phyloP scores from a whole-genome alignment of 2,113 vertebrate species.

The Clarias magur region DNA sequence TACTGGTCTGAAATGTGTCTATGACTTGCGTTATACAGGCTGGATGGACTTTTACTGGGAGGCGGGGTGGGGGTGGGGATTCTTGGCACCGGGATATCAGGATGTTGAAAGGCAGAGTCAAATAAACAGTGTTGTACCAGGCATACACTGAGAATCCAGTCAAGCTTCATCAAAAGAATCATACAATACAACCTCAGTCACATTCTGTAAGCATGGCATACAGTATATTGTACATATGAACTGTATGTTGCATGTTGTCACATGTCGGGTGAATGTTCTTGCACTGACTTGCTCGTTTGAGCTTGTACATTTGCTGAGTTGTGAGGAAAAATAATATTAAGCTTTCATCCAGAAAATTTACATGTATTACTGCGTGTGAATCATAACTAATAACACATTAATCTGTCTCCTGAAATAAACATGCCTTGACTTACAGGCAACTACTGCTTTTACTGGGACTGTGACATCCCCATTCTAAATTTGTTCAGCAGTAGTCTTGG shows the following conservation, averaged over 20 bases:
- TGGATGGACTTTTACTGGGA: background rate
- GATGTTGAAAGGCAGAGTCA: background rate
- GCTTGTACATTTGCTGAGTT: background rate
- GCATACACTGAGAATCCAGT: background rate
- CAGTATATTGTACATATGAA: background rate
- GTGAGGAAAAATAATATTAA: background rate
- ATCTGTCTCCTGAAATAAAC: background rate
- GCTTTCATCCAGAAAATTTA: background rate
- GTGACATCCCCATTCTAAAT: background rate
- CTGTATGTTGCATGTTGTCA: background rate
- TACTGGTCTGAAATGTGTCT: background rate
- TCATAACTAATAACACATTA: background rate
- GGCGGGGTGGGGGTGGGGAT: background rate
- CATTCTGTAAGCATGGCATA: background rate
- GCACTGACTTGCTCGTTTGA: background rate
- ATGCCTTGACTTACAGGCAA: background rate
- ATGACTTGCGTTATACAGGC: background rate
- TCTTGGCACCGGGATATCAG: background rate
- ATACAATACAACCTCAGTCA: background rate
- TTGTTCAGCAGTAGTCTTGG: background rate
- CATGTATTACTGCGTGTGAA: background rate
- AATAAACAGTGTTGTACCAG: background rate
- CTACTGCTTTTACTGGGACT: background rate
- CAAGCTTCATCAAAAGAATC: background rate
- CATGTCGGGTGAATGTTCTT: constrained; percentile 8